Conservation (phyloP, 2,113 vertebrate species). For the Stictonetta naevosa region DNA sequence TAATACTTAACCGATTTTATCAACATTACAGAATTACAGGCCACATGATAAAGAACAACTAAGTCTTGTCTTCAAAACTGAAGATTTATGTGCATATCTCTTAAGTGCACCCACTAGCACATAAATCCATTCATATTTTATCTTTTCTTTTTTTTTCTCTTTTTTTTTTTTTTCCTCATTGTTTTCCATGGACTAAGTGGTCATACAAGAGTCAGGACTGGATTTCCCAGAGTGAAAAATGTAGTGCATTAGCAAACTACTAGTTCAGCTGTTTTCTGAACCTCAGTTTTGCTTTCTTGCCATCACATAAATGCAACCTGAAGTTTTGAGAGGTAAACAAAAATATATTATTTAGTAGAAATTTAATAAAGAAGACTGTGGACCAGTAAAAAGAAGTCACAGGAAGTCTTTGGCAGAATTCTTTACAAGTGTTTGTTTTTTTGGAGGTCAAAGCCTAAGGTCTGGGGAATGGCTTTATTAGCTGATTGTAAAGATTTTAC, state of each 20-base stretch:
- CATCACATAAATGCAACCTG: background rate
- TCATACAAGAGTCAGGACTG: background rate
- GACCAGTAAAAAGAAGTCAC: background rate
- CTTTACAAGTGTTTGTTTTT: background rate
- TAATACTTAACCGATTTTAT: background rate
- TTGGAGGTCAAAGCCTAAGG: background rate
- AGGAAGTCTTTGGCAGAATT: background rate
- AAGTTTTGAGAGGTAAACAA: background rate
- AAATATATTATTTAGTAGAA: constrained; percentile 17
- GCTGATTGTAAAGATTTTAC: background rate
- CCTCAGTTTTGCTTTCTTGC: background rate
- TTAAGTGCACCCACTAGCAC: background rate
- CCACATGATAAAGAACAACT: background rate
- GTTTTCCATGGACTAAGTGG: background rate
- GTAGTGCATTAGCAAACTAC: background rate
- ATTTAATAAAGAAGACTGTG: background rate
- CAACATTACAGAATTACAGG: background rate
- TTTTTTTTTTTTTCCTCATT: background rate
- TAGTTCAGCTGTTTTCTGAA: background rate
- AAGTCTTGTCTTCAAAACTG: background rate
- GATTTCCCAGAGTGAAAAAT: background rate
- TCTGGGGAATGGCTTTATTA: background rate
- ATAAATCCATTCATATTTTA: background rate
- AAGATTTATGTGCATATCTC: background rate
- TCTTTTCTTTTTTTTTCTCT: background rate